Evolutionary conservation across 2,797 vertebrate species (phyloP), one percentile per base, ranked within the genome.

Genomic region (Urosaurus nigricauda): DNA sequence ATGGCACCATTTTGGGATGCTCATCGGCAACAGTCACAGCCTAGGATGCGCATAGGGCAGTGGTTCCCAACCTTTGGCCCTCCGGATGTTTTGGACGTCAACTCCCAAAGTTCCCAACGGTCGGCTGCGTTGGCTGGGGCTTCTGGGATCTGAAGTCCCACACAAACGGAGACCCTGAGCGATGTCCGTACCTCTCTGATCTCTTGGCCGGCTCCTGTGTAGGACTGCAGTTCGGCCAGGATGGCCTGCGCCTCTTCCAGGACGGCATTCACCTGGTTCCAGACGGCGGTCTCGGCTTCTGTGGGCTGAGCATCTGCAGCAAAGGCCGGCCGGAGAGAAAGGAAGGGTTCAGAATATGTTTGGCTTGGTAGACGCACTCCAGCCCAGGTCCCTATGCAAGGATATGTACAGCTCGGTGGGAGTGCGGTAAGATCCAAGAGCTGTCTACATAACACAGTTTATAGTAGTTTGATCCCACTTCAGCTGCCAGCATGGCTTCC

Each of bases 221-320:
- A 99, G 79, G 98, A 98, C 96, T 98, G 98, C 94, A 99, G 97
- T 95, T 98, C 98, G 0, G 98, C 98, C 93, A 99, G 96, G 89
- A 99, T 96, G 73, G 97, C 97, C 87, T 98, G 98, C 2, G 98
- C 98, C 96, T 98, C 98, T 95, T 98, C 98, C 96, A 98, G 97
- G 94, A 98, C 98, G 0, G 98, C 98, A 81, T 98, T 98, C 96
- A 99, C 98, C 97, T 98, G 98, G 97, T 98, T 98, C 98, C 98
- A 99, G 96, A 99, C 98, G 13, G 97, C 97, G 0, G 98, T 98
- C 97, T 99, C 98, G 0, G 98, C 98, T 97, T 98, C 98, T 0
- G 98, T 98, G 56, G 98, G 98, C 96, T 98, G 98, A 92, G 98
- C 98, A 97, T 99, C 98, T 97, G 92, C 89, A 94, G 90, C 87